Percentiles rank a stretch among this genome's conserved stretches.
Conservation (phyloP, 1,140 invertebrate species). For the Ganaspis sp. region DNA sequence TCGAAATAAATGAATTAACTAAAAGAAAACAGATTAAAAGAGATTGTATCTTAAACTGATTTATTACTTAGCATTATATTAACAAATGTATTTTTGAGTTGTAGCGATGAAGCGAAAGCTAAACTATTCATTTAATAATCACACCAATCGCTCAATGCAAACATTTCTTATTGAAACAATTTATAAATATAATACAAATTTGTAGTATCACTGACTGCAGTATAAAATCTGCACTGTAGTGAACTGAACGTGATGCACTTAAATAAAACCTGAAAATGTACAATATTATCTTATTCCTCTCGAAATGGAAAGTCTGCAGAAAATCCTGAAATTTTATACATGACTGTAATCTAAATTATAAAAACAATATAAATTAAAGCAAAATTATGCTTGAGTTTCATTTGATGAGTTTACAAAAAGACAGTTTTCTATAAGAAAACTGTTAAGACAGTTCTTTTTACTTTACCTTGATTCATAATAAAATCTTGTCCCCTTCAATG, state of each 20-base stretch:
- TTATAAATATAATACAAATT: slow-evolving; percentile 29
- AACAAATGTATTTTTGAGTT: slow-evolving; percentile 15
- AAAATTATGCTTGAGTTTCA: not conserved
- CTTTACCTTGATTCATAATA: slow-evolving; percentile 23
- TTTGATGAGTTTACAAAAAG: not conserved
- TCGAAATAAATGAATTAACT: not conserved
- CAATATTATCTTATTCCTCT: slow-evolving; percentile 11
- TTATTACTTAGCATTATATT: slow-evolving; percentile 30
- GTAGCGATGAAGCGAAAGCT: not conserved
- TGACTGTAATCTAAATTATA: not conserved
- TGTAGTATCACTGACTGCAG: slow-evolving; percentile 4
- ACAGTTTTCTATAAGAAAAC: slow-evolving; percentile 6
- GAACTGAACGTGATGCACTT: not conserved
- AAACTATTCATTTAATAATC: not conserved
- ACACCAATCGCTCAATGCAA: not conserved
- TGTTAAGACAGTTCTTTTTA: not conserved
- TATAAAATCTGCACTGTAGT: not conserved
- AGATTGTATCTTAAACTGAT: not conserved
- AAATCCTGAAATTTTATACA: slow-evolving; percentile 10
- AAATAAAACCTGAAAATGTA: slow-evolving; percentile 14
- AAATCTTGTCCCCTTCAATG: not conserved
- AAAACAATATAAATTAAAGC: not conserved
- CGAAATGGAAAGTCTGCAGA: not conserved
- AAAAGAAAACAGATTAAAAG: too few relatives aligned
- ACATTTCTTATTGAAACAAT: not conserved